phyloP scores from a whole-genome alignment of 2,797 vertebrate genomes.

The Pipistrellus kuhlii region DNA sequence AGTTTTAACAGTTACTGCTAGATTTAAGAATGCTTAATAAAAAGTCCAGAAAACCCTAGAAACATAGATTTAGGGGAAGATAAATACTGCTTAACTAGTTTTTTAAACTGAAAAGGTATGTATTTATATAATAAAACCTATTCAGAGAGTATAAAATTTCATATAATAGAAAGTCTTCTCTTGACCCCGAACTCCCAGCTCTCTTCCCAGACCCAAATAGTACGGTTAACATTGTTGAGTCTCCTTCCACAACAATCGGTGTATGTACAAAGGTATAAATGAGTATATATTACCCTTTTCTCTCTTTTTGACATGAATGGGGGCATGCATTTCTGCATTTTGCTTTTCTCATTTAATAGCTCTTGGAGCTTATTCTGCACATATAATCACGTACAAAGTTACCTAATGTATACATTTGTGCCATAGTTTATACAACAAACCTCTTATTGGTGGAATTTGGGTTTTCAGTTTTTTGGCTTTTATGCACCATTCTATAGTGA shows the following conservation, averaged over 20 bases:
- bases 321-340: not conserved
- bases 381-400: slow-evolving; percentile 39
- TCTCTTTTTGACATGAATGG: not conserved
- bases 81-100: slow-evolving; percentile 45
- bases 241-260: not conserved
- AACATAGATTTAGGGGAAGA: not conserved
- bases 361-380: slow-evolving; percentile 26
- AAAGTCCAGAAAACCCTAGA: slow-evolving; percentile 40
- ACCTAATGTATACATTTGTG: slow-evolving; percentile 20
- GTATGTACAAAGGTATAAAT: not conserved
- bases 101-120: slow-evolving; percentile 43
- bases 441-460: not conserved
- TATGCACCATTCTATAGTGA: not conserved
- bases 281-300: slow-evolving; percentile 7
- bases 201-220: not conserved
- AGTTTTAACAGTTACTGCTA: slow-evolving; percentile 20
- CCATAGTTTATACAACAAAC: slow-evolving; percentile 34
- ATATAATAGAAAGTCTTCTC: not conserved
- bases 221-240: not conserved
- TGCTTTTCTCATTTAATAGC: slow-evolving; percentile 10
- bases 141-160: slow-evolving; percentile 12
- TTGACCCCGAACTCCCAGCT: not conserved
- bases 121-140: slow-evolving; percentile 14
- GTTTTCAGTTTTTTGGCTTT: slow-evolving; percentile 40
- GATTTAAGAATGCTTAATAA: slow-evolving; percentile 52